Base-by-base conservation (phyloP, 2,113 vertebrate genomes). In the Peromyscus leucopus region DNA sequence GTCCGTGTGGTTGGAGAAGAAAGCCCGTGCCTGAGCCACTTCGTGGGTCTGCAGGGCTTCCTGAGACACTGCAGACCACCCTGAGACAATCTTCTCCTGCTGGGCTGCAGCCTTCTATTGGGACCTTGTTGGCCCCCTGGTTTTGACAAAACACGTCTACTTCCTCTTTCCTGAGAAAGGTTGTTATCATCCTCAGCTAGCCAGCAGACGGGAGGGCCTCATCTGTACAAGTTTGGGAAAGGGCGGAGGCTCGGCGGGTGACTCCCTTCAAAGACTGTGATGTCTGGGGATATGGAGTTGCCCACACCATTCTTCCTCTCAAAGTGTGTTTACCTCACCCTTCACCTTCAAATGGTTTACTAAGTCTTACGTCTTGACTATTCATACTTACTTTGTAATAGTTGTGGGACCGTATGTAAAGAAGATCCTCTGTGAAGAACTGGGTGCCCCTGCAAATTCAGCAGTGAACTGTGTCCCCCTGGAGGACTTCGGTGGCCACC, bases 401-500 rank as follows among this genome's bases (percentile, higher is more conserved):
- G 99, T 99, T 83, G 99, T 99, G 95, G 99, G 99, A 8, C 99
- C 99, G 0, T 99, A 99, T 0, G 99, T 99, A 16, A 99, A 99
- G 98, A 99, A 99, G 98, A 99, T 99, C 28, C 98, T 99, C 93
- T 99, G 99, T 42, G 99, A 99, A 97, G 99, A 99, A 93, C 99
- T 99, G 0, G 99, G 99, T 0, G 99, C 99, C 94, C 99, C 99
- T 1, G 99, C 99, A 59, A 99, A 99, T 97, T 99, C 99, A 0
- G 99, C 99, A 0, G 99, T 99, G 61, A 99, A 99, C 97, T 99
- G 99, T 59, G 95, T 99, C 61, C 99, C 99, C 0, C 97, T 99
- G 96, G 99, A 99, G 96, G 99, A 99, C 98, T 99, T 99, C 3
- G 99, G 99, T 7, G 99, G 99, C 51, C 99, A 99, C 98, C 99